phyloP scores from a whole-genome alignment of 2,888 invertebrate species.

The Euplexia lucipara region DNA sequence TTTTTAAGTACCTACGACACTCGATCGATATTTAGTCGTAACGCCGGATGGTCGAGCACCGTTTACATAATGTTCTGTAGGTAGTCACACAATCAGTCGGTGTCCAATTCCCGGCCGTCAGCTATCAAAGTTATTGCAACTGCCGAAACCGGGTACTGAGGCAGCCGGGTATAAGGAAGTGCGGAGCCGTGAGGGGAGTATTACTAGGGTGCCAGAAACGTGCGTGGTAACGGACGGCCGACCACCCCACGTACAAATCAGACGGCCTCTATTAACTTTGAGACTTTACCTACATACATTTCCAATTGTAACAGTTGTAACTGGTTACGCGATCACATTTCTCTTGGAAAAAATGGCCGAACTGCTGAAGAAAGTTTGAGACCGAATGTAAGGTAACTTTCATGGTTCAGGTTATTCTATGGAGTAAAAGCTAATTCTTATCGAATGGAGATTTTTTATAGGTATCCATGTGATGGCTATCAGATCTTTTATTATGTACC shows the following conservation, averaged over 20 bases:
- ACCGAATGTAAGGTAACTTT: background rate
- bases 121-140: constrained; percentile 63
- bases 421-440: too few relatives aligned
- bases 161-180: constrained; percentile 47
- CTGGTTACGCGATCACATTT: constrained; percentile 42
- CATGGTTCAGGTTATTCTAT: too few relatives aligned
- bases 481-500: background rate
- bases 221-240: constrained; percentile 57
- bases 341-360: constrained; percentile 30
- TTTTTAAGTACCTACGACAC: constrained; percentile 27
- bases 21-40: constrained; percentile 46
- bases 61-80: constrained; percentile 56
- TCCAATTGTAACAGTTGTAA: constrained; percentile 54
- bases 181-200: constrained; percentile 49
- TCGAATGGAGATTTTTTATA: background rate
- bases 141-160: constrained; percentile 34
- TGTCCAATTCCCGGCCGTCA: constrained; percentile 62
- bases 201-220: constrained; percentile 61
- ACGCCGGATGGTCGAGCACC: constrained; percentile 41
- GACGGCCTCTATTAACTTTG: constrained; percentile 63
- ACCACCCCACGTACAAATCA: constrained; percentile 63
- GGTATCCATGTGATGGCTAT: background rate
- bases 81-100: constrained; percentile 63
- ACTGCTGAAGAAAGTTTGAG: constrained; percentile 13
- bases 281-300: constrained; percentile 62